Evolutionary conservation across 30 jellyfish, hydroid and myxozoan species (phyloP).

Genomic region (Aurelia sp.): DNA sequence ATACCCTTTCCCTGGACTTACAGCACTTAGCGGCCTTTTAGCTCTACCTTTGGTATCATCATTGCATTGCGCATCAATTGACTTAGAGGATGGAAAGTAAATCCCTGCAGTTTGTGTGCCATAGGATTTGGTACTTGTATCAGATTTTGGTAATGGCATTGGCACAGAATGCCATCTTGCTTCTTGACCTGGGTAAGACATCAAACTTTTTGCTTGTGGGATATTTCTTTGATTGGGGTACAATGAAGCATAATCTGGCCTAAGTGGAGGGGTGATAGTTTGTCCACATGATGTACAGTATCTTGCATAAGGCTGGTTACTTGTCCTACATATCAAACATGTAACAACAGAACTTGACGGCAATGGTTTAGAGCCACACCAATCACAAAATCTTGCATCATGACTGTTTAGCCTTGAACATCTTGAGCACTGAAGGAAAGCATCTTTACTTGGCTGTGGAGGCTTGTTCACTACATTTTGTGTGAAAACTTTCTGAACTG

Average conservation of each 20-base stretch:
- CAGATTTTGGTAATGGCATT: constrained; percentile 53
- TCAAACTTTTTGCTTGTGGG: not conserved
- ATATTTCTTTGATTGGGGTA: constrained; percentile 39
- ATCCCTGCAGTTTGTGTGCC: constrained; percentile 75
- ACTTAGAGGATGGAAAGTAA: constrained; percentile 60
- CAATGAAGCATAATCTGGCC: constrained; percentile 55
- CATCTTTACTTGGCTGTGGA: constrained; percentile 82
- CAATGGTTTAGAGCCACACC: constrained; percentile 95
- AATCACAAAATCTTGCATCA: constrained; percentile 97
- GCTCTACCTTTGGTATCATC: constrained; percentile 22
- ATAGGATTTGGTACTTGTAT: constrained; percentile 25
- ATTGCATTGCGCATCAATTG: constrained; percentile 57
- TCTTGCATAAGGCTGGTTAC: constrained; percentile 71
- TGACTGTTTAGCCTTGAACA: constrained; percentile 89
- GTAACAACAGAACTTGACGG: constrained; percentile 70
- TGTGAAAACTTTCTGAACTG: constrained; percentile 59
- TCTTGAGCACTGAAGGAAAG: constrained; percentile 82
- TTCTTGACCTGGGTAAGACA: constrained; percentile 30
- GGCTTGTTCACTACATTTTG: constrained; percentile 67
- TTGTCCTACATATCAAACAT: constrained; percentile 73
- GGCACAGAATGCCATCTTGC: constrained; percentile 65
- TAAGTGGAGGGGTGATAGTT: constrained; percentile 78
- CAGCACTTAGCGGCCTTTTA: constrained; percentile 58
- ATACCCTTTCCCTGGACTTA: constrained; percentile 97
- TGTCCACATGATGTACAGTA: constrained; percentile 90